Percentiles rank a stretch among this genome's conserved stretches.
These are phyloP conservation scores for Pantherophis alleghaniensis DNA, from an alignment of 2,797 vertebrate genomes.

Conservation along the genomic window DNA sequence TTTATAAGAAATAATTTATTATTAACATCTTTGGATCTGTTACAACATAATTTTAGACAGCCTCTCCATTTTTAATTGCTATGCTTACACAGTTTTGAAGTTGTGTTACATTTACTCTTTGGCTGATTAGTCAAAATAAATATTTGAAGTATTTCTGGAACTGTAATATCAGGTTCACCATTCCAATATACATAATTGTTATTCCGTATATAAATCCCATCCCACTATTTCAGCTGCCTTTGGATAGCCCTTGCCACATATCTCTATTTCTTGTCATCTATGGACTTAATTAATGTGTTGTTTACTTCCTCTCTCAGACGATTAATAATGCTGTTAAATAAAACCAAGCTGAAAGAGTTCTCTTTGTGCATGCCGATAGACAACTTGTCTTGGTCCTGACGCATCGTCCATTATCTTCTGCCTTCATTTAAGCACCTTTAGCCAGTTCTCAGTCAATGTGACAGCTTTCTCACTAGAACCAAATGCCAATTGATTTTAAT, in stretches of 20 bases:
- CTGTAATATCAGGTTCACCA: background rate
- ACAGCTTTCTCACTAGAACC: background rate
- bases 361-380: conserved; percentile 22
- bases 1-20: background rate
- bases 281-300: conserved; percentile 40
- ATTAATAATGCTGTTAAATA: conserved; percentile 43
- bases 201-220: background rate
- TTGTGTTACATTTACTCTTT: background rate
- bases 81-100: background rate
- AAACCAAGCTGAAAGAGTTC: conserved; percentile 19
- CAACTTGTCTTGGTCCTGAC: conserved; percentile 19
- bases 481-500: conserved; percentile 26
- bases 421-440: conserved; percentile 41
- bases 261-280: conserved; percentile 41
- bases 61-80: background rate
- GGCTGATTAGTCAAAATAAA: background rate
- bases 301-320: conserved; percentile 40
- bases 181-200: background rate
- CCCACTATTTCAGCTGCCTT: conserved; percentile 26
- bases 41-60: background rate
- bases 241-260: conserved; percentile 21
- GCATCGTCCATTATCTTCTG: conserved; percentile 43
- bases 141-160: background rate
- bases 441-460: conserved; percentile 43
- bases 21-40: background rate